A percentile compares a stretch with the other conserved stretches of the same genome.
Evolutionary conservation across 2,797 vertebrate species (phyloP).

Genomic region (Onychomys torridus): DNA sequence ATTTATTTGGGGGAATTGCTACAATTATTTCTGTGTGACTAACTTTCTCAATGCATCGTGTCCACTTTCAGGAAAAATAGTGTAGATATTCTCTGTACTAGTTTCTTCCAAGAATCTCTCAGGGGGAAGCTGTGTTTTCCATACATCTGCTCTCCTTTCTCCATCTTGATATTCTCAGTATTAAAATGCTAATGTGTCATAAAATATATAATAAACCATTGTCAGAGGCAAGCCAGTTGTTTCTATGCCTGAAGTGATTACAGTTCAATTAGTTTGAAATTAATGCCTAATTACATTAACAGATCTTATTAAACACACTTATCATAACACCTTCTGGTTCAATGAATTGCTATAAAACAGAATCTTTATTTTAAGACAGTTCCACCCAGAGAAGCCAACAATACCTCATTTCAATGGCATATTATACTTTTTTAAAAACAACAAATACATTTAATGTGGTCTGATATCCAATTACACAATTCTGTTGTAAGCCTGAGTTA

Average conservation of each 20-base stretch:
- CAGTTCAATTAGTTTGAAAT: slow-evolving; percentile 34
- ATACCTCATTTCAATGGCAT: not conserved
- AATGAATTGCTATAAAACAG: not conserved
- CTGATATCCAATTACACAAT: not conserved
- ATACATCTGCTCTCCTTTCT: slow-evolving; percentile 56
- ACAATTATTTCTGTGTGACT: not conserved
- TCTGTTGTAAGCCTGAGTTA: not conserved
- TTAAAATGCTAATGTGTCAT: slow-evolving; percentile 3
- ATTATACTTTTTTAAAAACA: not conserved
- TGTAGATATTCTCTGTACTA: not conserved
- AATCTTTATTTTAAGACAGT: slow-evolving; percentile 1
- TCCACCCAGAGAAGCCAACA: not conserved
- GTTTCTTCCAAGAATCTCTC: not conserved
- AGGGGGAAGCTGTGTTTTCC: not conserved
- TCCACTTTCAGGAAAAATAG: not conserved
- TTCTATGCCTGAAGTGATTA: slow-evolving; percentile 32
- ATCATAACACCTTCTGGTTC: not conserved
- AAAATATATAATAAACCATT: slow-evolving; percentile 46
- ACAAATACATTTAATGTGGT: not conserved
- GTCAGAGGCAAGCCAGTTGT: slow-evolving; percentile 2
- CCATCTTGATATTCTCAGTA: slow-evolving; percentile 54
- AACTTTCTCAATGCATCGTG: not conserved
- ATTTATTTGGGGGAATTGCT: not conserved
- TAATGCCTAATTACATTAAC: slow-evolving; percentile 39
- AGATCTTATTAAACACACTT: slow-evolving; percentile 34